Base-by-base conservation (phyloP, 2,888 invertebrate species). In the Cheilosia vulpina region DNA sequence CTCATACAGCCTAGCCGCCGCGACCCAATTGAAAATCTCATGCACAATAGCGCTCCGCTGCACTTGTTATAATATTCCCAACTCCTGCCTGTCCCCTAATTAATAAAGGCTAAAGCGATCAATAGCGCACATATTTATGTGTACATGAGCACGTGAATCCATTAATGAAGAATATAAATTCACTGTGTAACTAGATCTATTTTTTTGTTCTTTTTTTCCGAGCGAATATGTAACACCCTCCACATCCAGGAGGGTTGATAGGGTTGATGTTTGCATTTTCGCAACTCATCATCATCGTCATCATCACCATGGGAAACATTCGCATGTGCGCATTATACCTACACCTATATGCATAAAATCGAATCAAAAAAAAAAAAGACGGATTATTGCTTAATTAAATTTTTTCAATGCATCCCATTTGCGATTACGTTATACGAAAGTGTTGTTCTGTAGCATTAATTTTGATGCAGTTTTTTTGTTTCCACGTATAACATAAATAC, bases 71-170 rank as follows among this genome's bases (percentile, higher is more conserved):
- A 24, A 75, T 45, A 84, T 84, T 84, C 75, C 75, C 72, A 77
- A 72, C 72, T 77, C 62, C 77, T 62, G 82, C 82, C 71, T 75
- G 65, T 63, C 76, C 63, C 81, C 76, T 85, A 85, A 85, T 85
- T 85, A 85, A 85, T 85, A 81, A 81, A 72, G 81, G 81, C 76
- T 85, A 58, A 66, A 85, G 71, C 85, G 81, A 81, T 85, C 81
- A 81, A 85, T 85, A 81, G 50, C 43, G 65, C 21, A 45, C 53
- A 45, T 58, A 53, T 11, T 6, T 21, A 6, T 24, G 41, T 57
- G 47, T 43, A 19, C 27, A 27, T 55, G n/a, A 60, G 45, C 57
- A 17, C 66, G 69, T 57, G 55, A 19, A 55, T 78, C 68, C 52
- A 79, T 69, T 71, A 75, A 80, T 73, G 66, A 45, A 55, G 60